Evolutionary conservation across 2,113 vertebrate species (phyloP), one percentile per base, ranked within the genome.

Genomic region (Kryptolebias marmoratus): DNA sequence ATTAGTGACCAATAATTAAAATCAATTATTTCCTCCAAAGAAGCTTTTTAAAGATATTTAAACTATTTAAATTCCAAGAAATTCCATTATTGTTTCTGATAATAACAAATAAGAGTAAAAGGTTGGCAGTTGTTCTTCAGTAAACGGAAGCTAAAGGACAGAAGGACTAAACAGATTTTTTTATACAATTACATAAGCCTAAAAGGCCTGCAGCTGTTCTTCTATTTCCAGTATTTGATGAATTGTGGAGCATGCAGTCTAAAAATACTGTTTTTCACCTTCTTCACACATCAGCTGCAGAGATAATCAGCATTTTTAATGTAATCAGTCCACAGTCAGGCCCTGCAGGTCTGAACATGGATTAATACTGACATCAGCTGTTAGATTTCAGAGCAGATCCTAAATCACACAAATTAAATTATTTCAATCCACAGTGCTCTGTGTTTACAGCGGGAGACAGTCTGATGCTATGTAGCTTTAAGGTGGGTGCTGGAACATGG

Each of bases 271-370:
- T 36, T 28, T 10, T 75, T 48, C 77, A 72, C 16, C 0, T 27
- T 22, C 47, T 79, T 73, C 62, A 42, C 58, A 75, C 65, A 83
- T 83, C 54, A 77, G 82, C 84, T 75, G 53, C 30, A 81, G 77
- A 84, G 80, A 76, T 57, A 83, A 80, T 84, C 68, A 63, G 27
- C 53, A 28, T 63, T 73, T 75, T 73, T 65, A 85, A 78, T 81
- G 71, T 18, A 77, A 73, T 88, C 72, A 79, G 63, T n/a, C 14
- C n/a, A 28, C 18, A 36, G 36, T 22, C n/a, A n/a, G 36, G 56
- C 39, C 45, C 39, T 11, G 9, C 16, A 14, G 22, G 42, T 59
- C 58, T 49, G 7, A 52, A 13, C 48, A 13, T 15, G 31, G 49
- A 71, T 77, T 75, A 55, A 30, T 42, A 60, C 63, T 56, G 53